Evolutionary conservation across 2,113 vertebrate genomes (phyloP).

Genomic region (Cebus imitator): DNA sequence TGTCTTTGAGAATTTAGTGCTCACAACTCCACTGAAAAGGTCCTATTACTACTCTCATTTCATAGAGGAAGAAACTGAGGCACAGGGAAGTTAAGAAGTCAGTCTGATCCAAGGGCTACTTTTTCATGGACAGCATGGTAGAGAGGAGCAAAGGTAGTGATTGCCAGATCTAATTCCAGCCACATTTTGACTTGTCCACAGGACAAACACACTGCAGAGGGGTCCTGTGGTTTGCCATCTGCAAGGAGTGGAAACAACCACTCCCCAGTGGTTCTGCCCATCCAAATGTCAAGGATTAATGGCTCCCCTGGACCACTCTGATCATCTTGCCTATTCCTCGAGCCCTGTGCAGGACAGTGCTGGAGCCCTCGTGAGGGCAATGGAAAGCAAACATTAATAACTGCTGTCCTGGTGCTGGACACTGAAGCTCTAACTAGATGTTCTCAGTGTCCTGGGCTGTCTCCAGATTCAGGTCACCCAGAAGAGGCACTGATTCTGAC

Average conservation of each 20-base stretch:
- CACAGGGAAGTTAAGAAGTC: background rate
- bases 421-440: background rate
- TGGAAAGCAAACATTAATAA: background rate
- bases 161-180: background rate
- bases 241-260: background rate
- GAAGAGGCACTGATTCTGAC: background rate
- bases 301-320: background rate
- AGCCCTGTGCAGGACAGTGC: background rate
- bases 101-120: background rate
- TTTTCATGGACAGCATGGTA: background rate
- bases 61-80: background rate
- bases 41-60: background rate
- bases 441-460: background rate
- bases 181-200: background rate
- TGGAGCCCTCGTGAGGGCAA: background rate
- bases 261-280: background rate
- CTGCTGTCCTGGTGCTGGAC: background rate
- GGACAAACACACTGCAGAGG: background rate
- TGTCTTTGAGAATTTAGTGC: background rate
- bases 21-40: background rate
- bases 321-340: background rate
- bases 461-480: background rate
- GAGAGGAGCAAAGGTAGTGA: background rate
- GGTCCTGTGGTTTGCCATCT: background rate
- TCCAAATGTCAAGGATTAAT: background rate